These are phyloP conservation scores for Leptothorax acervorum DNA, from an alignment of 2,888 invertebrate genomes.

Conservation along the genomic window DNA sequence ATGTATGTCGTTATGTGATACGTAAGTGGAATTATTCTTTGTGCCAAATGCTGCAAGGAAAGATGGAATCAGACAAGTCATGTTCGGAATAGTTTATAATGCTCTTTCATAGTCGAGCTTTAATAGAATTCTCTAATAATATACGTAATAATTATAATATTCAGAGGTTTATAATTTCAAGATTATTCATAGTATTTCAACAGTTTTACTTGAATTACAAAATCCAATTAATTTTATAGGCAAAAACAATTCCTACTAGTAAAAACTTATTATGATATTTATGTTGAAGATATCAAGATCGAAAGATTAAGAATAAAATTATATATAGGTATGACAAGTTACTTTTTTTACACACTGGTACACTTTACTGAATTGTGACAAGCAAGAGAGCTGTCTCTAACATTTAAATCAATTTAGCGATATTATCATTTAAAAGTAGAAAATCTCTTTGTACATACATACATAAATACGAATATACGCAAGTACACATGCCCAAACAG, in stretches of 20 bases:
- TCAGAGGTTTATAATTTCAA: neutral
- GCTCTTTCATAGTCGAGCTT: neutral
- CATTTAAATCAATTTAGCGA: conserved; percentile 62
- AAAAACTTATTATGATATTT: conserved; percentile 11
- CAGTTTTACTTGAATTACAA: conserved; percentile 17
- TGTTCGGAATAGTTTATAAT: neutral
- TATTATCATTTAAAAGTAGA: conserved; percentile 70
- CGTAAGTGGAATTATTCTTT: conserved; percentile 27
- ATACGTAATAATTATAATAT: conserved; percentile 15
- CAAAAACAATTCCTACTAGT: neutral
- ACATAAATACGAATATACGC: conserved; percentile 70
- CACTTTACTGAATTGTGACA: conserved; percentile 57
- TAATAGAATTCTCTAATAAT: conserved; percentile 17
- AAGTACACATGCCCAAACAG: conserved; percentile 68
- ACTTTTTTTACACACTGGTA: conserved; percentile 58
- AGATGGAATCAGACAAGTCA: neutral
- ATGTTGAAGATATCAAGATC: conserved; percentile 46
- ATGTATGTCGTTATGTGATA: conserved; percentile 53
- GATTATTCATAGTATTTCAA: neutral
- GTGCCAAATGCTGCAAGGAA: neutral
- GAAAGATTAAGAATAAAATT: conserved; percentile 57
- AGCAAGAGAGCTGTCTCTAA: conserved; percentile 57
- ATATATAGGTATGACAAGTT: conserved; percentile 32
- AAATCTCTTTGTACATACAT: conserved; percentile 64
- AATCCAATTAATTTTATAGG: conserved; percentile 6